Evolutionary conservation across 2,113 vertebrate genomes (phyloP).

Genomic region (Otocyon megalotis): DNA sequence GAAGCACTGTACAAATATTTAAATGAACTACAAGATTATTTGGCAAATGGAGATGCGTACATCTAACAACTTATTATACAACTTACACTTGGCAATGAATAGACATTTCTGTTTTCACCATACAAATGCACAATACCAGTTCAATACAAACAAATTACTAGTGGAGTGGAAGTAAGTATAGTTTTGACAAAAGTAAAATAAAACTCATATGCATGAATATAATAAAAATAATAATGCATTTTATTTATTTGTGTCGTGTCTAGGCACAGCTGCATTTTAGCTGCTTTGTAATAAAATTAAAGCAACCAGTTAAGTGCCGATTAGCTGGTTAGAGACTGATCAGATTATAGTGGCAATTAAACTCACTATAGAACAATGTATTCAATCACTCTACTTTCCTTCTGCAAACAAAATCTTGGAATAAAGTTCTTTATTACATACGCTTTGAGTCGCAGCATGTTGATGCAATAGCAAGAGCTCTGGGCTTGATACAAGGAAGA

Average conservation of each 20-base stretch:
- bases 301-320: slow-evolving; percentile 74
- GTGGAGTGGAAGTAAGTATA: slow-evolving; percentile 59
- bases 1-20: not conserved
- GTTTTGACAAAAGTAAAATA: slow-evolving; percentile 74
- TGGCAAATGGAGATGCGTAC: slow-evolving; percentile 60
- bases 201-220: slow-evolving; percentile 61
- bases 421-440: slow-evolving; percentile 52
- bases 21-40: slow-evolving; percentile 69
- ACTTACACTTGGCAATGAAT: slow-evolving; percentile 67
- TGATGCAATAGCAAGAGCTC: not conserved
- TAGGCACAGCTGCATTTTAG: slow-evolving; percentile 69
- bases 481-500: not conserved
- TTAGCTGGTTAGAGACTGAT: slow-evolving; percentile 77
- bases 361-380: slow-evolving; percentile 69
- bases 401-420: slow-evolving; percentile 49
- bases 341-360: slow-evolving; percentile 76
- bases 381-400: slow-evolving; percentile 67
- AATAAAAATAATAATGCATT: slow-evolving; percentile 70
- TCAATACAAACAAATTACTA: slow-evolving; percentile 81
- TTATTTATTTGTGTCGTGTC: slow-evolving; percentile 68
- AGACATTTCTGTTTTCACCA: slow-evolving; percentile 46
- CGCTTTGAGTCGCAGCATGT: not conserved
- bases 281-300: slow-evolving; percentile 78
- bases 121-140: slow-evolving; percentile 57
- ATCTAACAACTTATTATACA: slow-evolving; percentile 66